phyloP scores from a whole-genome alignment of 2,797 vertebrate species.

The Aphelocoma californica region DNA sequence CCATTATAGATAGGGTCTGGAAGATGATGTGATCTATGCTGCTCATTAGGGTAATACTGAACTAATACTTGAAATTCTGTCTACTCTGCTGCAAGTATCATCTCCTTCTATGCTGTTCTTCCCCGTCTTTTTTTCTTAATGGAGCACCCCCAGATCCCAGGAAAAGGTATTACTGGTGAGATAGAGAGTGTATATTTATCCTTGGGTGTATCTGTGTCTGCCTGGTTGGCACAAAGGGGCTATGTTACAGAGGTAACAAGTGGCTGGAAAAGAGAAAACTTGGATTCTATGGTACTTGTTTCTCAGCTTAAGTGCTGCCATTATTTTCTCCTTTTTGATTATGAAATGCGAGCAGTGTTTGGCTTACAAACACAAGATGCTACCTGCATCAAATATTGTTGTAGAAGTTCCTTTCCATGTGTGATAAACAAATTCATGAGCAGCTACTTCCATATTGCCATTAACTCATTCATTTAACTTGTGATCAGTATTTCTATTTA shows the following conservation, averaged over 20 bases:
- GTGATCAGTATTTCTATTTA: background rate
- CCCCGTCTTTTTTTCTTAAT: background rate
- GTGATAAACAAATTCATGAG: background rate
- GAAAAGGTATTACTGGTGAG: background rate
- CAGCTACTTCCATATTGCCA: background rate
- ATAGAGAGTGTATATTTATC: background rate
- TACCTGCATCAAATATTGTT: background rate
- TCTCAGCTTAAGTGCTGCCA: background rate
- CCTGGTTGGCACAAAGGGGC: background rate
- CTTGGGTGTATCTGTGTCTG: background rate
- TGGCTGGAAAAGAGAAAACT: background rate
- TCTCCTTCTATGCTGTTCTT: background rate
- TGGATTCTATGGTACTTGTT: background rate
- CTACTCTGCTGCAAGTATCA: background rate
- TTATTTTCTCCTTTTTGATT: background rate
- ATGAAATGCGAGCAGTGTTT: background rate
- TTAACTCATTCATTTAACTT: background rate
- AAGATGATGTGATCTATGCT: background rate
- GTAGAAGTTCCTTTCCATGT: background rate
- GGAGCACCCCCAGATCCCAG: background rate
- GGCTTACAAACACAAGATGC: background rate
- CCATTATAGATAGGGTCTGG: background rate
- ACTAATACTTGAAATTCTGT: background rate
- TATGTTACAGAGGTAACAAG: background rate
- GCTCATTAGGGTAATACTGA: background rate